phyloP scores from a whole-genome alignment of 2,797 vertebrate genomes.

The Hapalemur alaotrensis region DNA sequence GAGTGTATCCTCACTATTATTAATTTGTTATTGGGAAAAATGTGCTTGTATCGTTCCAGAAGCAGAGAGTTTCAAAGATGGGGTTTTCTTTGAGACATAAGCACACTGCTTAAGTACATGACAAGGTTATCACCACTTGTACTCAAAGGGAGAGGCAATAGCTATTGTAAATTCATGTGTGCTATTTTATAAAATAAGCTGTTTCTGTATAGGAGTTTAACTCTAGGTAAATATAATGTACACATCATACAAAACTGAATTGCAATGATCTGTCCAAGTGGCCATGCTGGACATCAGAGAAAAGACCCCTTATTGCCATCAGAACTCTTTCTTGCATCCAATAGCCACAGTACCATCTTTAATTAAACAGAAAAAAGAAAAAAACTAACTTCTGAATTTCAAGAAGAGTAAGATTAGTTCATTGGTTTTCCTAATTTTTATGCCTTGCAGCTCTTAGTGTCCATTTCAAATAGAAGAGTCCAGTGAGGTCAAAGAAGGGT shows the following conservation, averaged over 20 bases:
- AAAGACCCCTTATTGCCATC: slow-evolving; percentile 21
- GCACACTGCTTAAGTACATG: slow-evolving; percentile 13
- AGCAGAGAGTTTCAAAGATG: slow-evolving; percentile 56
- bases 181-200: background rate
- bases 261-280: background rate
- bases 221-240: slow-evolving; percentile 32
- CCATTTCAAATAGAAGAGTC: slow-evolving; percentile 63
- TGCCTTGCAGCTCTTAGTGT: slow-evolving; percentile 22
- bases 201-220: background rate
- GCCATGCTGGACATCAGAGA: slow-evolving; percentile 14
- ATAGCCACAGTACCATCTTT: background rate
- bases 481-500: slow-evolving; percentile 61
- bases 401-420: slow-evolving; percentile 22
- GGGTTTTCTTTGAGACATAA: slow-evolving; percentile 48
- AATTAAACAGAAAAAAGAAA: background rate
- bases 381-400: slow-evolving; percentile 29
- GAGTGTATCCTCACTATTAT: rapidly evolving
- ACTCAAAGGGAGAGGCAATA: slow-evolving; percentile 47
- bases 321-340: slow-evolving; percentile 50
- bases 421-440: slow-evolving; percentile 26
- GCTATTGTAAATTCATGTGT: slow-evolving; percentile 42
- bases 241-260: background rate
- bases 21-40: background rate
- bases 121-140: slow-evolving; percentile 36
- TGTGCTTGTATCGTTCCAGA: slow-evolving; percentile 44